Percentiles rank a stretch among this genome's conserved stretches.
These are phyloP conservation scores for Glaucopsyche alexis DNA, from an alignment of 2,888 invertebrate genomes.

Conservation along the genomic window DNA sequence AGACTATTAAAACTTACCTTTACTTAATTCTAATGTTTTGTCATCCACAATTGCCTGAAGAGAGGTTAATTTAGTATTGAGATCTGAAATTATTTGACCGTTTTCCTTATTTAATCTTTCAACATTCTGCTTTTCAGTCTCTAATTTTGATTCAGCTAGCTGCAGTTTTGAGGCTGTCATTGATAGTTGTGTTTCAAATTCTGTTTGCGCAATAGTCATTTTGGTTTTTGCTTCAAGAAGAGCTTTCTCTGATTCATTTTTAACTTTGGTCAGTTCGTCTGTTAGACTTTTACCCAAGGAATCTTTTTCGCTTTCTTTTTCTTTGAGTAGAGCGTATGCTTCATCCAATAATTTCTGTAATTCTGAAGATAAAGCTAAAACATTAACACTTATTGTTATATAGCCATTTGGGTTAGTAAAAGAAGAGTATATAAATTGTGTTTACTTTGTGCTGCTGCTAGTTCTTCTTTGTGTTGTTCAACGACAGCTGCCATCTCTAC, in stretches of 20 bases:
- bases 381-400: slow-evolving; percentile 21
- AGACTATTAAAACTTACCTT: slow-evolving; percentile 54
- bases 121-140: slow-evolving; percentile 68
- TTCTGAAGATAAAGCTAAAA: slow-evolving; percentile 73
- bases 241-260: slow-evolving; percentile 75
- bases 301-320: slow-evolving; percentile 76
- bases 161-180: slow-evolving; percentile 75
- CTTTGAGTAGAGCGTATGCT: slow-evolving; percentile 73
- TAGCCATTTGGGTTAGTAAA: slow-evolving; percentile 1
- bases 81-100: slow-evolving; percentile 70
- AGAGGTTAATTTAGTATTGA: slow-evolving; percentile 68
- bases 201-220: slow-evolving; percentile 82
- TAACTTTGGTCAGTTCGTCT: slow-evolving; percentile 67
- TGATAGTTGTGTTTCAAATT: slow-evolving; percentile 81
- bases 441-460: slow-evolving; percentile 70
- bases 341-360: slow-evolving; percentile 74
- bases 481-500: slow-evolving; percentile 54
- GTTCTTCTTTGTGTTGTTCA: slow-evolving; percentile 70
- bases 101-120: slow-evolving; percentile 73
- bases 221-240: slow-evolving; percentile 80
- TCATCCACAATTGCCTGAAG: slow-evolving; percentile 74
- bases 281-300: slow-evolving; percentile 73
- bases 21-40: slow-evolving; percentile 74
- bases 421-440: slow-evolving; percentile 24
- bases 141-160: slow-evolving; percentile 73